Base-by-base conservation (phyloP, 2,888 invertebrate genomes). In the Pimpla rufipes region DNA sequence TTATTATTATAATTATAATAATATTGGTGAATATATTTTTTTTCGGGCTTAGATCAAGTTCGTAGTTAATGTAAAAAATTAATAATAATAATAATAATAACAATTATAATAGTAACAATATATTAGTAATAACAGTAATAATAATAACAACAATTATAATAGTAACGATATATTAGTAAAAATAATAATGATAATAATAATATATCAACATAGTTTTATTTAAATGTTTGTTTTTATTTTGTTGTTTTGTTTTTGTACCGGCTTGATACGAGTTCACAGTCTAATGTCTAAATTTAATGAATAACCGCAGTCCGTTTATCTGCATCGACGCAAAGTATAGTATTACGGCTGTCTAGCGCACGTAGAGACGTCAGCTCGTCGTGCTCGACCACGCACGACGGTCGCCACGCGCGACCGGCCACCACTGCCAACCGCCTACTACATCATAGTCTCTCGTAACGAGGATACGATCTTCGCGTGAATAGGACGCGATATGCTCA, bases 351-450 rank as follows among this genome's bases (percentile, higher is more conserved):
- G 8, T 35, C 8, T 29, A 18, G 4, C 2, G 16, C 35, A 8
- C 29, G 47, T 47, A 59, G 23, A 62, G 70, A 70, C 62, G 50
- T 70, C 40, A 76, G 67, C 23, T 70, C n/a, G 68, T 78, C 78
- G 37, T 77, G 81, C 77, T 81, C 67, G 79, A 85, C 79, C 66
- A 76, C 62, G 57, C 81, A 76, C 74, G 83, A 85, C 85, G 86
- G 85, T 85, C 83, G 75, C 21, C 42, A 86, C 74, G 83, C 86
- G 55, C 55, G 66, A 66, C 13, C 42, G 66, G 62, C 29, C 78
- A 85, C 71, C 85, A 78, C 77, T 86, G 86, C 57, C 86, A 86
- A 83, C 67, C 64, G 67, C 55, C 37, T 35, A 71, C 67, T n/a
- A 68, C 47, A 47, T 74, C 21, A 13, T 21, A 7, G 42, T 68